These are phyloP conservation scores for Onychostoma macrolepis DNA, from an alignment of 2,113 vertebrate genomes.

Conservation along the genomic window DNA sequence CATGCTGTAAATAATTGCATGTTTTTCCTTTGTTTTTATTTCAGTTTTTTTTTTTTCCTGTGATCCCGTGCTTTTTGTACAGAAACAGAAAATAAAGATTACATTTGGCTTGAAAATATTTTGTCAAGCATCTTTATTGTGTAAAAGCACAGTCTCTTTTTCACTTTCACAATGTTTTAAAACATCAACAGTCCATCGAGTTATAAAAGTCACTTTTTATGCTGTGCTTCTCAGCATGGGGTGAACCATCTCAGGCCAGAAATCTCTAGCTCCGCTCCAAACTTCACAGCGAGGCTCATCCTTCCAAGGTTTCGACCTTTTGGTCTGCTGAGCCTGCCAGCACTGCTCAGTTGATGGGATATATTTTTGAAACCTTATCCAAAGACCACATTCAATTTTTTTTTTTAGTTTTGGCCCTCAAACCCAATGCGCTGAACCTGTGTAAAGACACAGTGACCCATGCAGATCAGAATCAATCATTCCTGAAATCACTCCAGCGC, in stretches of 20 bases:
- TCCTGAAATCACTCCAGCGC: conserved; percentile 31
- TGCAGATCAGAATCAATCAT: conserved; percentile 55
- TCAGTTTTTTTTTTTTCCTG: conserved; percentile 56
- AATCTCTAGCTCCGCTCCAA: conserved; percentile 38
- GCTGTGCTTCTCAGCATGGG: conserved; percentile 47
- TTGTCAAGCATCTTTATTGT: conserved; percentile 28
- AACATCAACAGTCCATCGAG: conserved; percentile 30
- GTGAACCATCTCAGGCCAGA: conserved; percentile 37
- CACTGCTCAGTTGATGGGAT: conserved; percentile 45
- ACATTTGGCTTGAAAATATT: conserved; percentile 77
- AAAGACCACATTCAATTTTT: conserved; percentile 53
- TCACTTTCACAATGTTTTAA: conserved; percentile 32
- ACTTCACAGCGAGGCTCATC: conserved; percentile 46
- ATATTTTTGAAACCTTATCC: conserved; percentile 53
- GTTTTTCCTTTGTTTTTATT: conserved; percentile 59
- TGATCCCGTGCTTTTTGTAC: conserved; percentile 82
- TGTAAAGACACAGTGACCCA: conserved; percentile 44
- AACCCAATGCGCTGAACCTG: conserved; percentile 25
- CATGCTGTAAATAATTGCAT: conserved; percentile 82
- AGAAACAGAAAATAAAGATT: conserved; percentile 84
- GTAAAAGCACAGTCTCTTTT: neutral
- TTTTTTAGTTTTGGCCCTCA: conserved; percentile 53
- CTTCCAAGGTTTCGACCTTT: conserved; percentile 50
- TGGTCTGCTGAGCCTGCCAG: conserved; percentile 44
- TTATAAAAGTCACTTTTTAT: conserved; percentile 43